These are phyloP conservation scores for Epinephelus moara DNA, from an alignment of 2,113 vertebrate species.

Conservation along the genomic window DNA sequence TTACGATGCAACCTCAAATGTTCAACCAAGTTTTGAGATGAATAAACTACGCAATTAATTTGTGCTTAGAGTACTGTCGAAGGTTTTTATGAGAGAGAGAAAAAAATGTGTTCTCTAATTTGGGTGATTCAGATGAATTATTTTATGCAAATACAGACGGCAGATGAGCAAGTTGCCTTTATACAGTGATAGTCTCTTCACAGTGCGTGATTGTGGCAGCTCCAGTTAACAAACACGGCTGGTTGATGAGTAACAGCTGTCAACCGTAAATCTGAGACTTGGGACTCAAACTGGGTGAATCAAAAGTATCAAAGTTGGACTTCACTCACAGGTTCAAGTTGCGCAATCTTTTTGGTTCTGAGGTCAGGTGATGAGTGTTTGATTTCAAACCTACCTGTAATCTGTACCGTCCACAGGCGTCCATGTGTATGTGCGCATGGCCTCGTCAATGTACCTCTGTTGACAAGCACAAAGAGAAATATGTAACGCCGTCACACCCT, in stretches of 20 bases:
- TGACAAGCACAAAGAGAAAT: conserved; percentile 36
- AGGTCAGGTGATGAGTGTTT: conserved; percentile 17
- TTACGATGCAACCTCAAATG: conserved; percentile 59
- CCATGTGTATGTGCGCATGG: conserved; percentile 94
- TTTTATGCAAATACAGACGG: conserved; percentile 29
- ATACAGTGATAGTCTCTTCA: conserved; percentile 7
- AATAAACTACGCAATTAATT: conserved; percentile 61
- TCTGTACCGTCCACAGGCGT: conserved; percentile 95
- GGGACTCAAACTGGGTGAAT: neutral
- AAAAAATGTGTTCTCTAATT: conserved; percentile 23
- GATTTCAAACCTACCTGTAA: conserved; percentile 90
- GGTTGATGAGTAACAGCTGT: conserved; percentile 33
- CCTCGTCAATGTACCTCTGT: conserved; percentile 96
- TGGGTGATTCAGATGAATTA: conserved; percentile 41
- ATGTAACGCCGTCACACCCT: conserved; percentile 16
- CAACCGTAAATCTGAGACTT: neutral
- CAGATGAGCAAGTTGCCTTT: conserved; percentile 19
- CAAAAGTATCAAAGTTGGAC: conserved; percentile 43
- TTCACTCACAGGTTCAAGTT: conserved; percentile 48
- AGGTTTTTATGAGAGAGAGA: conserved; percentile 28
- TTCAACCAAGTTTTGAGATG: conserved; percentile 60
- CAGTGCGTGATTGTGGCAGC: neutral
- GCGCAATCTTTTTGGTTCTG: conserved; percentile 26
- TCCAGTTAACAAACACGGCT: conserved; percentile 20
- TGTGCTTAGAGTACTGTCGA: conserved; percentile 41